phyloP scores from a whole-genome alignment of 2,113 vertebrate genomes.

The Tyto alba region DNA sequence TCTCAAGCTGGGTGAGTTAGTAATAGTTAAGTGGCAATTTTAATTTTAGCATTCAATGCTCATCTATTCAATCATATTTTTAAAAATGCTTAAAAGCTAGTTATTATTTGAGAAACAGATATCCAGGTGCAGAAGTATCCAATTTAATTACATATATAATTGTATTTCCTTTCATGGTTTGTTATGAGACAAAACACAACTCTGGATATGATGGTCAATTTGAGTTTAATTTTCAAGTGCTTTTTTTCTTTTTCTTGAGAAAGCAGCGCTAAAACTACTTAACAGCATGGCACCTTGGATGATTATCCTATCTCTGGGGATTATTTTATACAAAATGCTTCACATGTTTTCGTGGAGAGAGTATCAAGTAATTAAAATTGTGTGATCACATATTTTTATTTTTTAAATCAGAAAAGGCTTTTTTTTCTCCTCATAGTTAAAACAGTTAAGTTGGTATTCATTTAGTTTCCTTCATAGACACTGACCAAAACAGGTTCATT shows the following conservation, averaged over 20 bases:
- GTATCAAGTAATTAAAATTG: not conserved
- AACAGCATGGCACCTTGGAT: not conserved
- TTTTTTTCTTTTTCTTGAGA: not conserved
- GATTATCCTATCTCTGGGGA: not conserved
- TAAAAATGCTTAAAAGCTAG: not conserved
- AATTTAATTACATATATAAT: not conserved
- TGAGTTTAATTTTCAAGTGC: not conserved
- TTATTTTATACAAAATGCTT: not conserved
- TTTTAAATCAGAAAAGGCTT: not conserved
- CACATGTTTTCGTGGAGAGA: not conserved
- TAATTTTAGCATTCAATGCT: not conserved
- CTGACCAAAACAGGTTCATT: not conserved
- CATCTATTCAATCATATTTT: not conserved
- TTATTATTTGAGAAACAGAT: not conserved
- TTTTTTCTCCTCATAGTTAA: not conserved
- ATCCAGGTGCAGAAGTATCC: not conserved
- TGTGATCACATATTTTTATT: not conserved
- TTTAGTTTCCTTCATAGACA: not conserved
- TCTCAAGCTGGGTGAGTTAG: not conserved
- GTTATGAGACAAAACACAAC: not conserved
- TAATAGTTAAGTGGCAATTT: not conserved
- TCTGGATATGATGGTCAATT: not conserved
- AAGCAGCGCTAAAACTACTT: not conserved
- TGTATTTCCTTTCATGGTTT: not conserved
- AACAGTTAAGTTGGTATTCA: not conserved